phyloP scores from a whole-genome alignment of 2,888 invertebrate species.

The Philonicus albiceps region DNA sequence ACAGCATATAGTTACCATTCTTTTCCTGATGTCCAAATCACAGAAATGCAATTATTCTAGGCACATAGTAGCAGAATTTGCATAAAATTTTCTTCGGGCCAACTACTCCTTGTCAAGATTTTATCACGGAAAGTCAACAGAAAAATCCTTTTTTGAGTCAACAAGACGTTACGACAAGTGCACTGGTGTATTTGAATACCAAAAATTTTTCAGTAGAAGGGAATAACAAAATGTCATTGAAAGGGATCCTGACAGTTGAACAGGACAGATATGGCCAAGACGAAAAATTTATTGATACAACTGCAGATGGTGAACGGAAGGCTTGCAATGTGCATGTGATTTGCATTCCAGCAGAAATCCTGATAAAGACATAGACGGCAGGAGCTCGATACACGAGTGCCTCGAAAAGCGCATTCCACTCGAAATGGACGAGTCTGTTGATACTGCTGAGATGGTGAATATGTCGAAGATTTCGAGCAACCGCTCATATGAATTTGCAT shows the following conservation, averaged over 20 bases:
- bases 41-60: neutral
- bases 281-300: slow-evolving; percentile 35
- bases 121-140: slow-evolving; percentile 32
- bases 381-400: neutral
- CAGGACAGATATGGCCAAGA: neutral
- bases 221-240: slow-evolving; percentile 33
- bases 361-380: slow-evolving; percentile 12
- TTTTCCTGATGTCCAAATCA: neutral
- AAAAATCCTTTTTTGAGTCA: slow-evolving; percentile 19
- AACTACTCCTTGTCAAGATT: slow-evolving; percentile 30
- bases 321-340: slow-evolving; percentile 18
- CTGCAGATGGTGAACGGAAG: slow-evolving; percentile 6
- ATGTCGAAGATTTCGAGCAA: neutral
- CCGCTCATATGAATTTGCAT: neutral
- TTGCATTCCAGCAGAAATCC: slow-evolving; percentile 27
- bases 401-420: neutral
- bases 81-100: slow-evolving; percentile 17
- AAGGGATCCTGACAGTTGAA: neutral
- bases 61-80: slow-evolving; percentile 1
- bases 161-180: slow-evolving; percentile 30
- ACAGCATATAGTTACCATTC: neutral
- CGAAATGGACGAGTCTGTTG: neutral
- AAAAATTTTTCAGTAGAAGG: neutral
- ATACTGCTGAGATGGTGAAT: neutral
- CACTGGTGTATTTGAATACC: slow-evolving; percentile 25